phyloP scores from a whole-genome alignment of 2,888 invertebrate species.

The Plagiodera versicolora region DNA sequence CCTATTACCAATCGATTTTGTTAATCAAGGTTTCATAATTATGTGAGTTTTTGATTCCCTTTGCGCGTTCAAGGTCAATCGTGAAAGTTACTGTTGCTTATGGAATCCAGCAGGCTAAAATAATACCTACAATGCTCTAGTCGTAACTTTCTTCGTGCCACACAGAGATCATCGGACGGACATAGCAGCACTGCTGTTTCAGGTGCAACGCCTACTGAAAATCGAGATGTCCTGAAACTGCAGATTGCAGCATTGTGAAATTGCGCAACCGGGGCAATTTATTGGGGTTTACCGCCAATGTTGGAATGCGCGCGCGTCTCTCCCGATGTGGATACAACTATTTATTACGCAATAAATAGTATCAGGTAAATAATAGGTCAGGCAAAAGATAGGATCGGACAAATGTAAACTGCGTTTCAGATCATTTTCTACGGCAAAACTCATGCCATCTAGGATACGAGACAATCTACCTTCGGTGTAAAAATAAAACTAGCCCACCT shows the following conservation, averaged over 20 bases:
- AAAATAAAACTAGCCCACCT: slow-evolving; percentile 13
- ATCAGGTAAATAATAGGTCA: slow-evolving; percentile 1
- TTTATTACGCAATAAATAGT: slow-evolving; percentile 28
- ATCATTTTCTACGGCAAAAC: slow-evolving; percentile 1
- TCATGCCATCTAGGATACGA: slow-evolving; percentile 1
- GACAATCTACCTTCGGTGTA: slow-evolving; percentile 8
- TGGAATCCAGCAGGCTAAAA: slow-evolving; percentile 20
- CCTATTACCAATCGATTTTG: slow-evolving; percentile 4
- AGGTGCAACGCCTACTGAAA: slow-evolving; percentile 26
- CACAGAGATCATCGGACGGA: slow-evolving; percentile 8
- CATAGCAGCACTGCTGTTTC: slow-evolving; percentile 24
- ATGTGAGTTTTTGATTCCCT: slow-evolving; percentile 23
- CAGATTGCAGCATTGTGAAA: slow-evolving; percentile 39
- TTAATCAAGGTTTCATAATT: slow-evolving; percentile 31
- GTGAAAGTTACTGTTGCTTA: slow-evolving; percentile 43
- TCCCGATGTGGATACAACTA: slow-evolving; percentile 11
- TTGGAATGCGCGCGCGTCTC: slow-evolving; percentile 30
- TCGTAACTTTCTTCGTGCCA: neutral
- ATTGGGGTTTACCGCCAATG: slow-evolving; percentile 40
- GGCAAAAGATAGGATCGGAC: neutral
- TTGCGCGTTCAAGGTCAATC: slow-evolving; percentile 42
- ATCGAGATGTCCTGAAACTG: slow-evolving; percentile 25
- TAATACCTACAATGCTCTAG: neutral
- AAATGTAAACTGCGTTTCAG: slow-evolving; percentile 4
- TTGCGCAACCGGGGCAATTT: slow-evolving; percentile 41